Evolutionary conservation across 1,140 invertebrate genomes (phyloP), one percentile per base, ranked within the genome.

Genomic region (Ips typographus): DNA sequence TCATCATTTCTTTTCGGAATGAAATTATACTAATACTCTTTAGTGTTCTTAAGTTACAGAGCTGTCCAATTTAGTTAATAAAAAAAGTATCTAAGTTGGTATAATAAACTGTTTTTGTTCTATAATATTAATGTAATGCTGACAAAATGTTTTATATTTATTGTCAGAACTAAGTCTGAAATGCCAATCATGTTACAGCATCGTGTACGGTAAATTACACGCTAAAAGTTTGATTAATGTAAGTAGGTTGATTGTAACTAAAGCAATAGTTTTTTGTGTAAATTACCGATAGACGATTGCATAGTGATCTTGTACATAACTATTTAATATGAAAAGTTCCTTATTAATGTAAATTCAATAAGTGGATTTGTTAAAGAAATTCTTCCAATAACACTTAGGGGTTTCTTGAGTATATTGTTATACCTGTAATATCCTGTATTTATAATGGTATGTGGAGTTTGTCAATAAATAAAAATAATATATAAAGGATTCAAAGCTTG

Each of bases 401-500:
- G 58, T 57, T 66, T 66, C 55, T 57, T 66, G 62, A 55, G 47
- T 41, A 55, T 39, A 58, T 66, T 66, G 64, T 66, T 66, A 66
- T 58, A 66, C 52, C 4, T 55, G 43, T 56, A 55, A 65, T 58
- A 47, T 58, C 42, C n/a, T 66, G 53, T 58, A 57, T 58, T 58
- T 66, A 66, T 66, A 66, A 43, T 49, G 55, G 53, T 66, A 66
- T 57, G 41, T 66, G 64, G 64, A 66, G 62, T 66, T 66, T 66
- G 64, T 66, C 64, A 66, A 66, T 66, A 40, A 66, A 66, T 66
- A 66, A 66, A 58, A 44, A 44, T 44, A 44, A 44, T 44, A 44
- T 22, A 22, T 22, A 22, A 22, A 22, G 22, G 22, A 22, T 22
- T 22, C 22, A 22, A 22, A 22, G 22, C 22, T 22, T 22, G 22